Evolutionary conservation across 2,888 invertebrate species (phyloP).

Genomic region (Rhingia rostrata): DNA sequence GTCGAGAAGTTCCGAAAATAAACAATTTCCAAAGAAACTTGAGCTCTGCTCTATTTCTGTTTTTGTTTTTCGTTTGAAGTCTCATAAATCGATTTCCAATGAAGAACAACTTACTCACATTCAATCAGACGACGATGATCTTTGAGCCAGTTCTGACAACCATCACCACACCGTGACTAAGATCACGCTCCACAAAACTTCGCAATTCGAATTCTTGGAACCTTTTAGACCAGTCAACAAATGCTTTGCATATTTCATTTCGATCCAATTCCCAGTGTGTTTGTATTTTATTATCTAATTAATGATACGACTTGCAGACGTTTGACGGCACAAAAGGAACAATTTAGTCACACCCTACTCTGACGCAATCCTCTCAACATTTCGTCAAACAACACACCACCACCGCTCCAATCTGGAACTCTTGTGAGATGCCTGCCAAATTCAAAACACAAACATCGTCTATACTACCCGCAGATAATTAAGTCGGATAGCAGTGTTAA

Average conservation of each 20-base stretch:
- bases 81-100: conserved; percentile 18
- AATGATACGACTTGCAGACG: conserved; percentile 47
- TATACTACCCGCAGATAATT: conserved; percentile 29
- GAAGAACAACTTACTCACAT: conserved; percentile 50
- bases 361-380: conserved; percentile 56
- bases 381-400: conserved; percentile 33
- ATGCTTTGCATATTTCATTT: conserved; percentile 41
- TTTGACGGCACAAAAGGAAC: conserved; percentile 37
- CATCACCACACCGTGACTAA: conserved; percentile 58
- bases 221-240: conserved; percentile 30
- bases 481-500: conserved; percentile 61
- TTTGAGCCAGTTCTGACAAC: conserved; percentile 64
- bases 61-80: no score
- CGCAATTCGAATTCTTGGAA: conserved; percentile 49
- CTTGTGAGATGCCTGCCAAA: conserved; percentile 46
- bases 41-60: no score
- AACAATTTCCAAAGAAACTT: no score
- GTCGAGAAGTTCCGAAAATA: no score
- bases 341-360: conserved; percentile 69
- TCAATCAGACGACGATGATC: conserved; percentile 48
- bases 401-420: conserved; percentile 1
- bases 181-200: conserved; percentile 38
- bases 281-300: conserved; percentile 57
- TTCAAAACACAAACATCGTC: conserved; percentile 41
- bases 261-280: conserved; percentile 23